Evolutionary conservation across 1,140 invertebrate genomes (phyloP).

Genomic region (Aphelinus certus): DNA sequence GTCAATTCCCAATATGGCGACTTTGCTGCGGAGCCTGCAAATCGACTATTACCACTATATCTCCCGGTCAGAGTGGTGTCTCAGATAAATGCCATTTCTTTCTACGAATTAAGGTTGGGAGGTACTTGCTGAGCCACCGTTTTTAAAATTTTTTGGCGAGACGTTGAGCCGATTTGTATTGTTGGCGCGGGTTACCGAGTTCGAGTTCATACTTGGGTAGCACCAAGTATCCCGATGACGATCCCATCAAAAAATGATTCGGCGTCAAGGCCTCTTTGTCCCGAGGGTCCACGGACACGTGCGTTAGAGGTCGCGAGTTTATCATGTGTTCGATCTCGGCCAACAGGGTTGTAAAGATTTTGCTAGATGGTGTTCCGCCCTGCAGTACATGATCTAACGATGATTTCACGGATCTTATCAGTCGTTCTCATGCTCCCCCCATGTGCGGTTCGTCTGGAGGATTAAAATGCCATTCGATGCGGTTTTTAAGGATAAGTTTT

Average conservation of each 20-base stretch:
- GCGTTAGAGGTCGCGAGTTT: too few species aligned
- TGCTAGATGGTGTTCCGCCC: background rate
- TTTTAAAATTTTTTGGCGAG: constrained; percentile 47
- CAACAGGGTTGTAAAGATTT: constrained; percentile 12
- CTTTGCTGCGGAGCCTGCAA: background rate
- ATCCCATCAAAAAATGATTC: constrained; percentile 48
- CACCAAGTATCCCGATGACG: constrained; percentile 9
- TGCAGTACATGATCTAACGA: background rate
- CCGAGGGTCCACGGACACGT: too few species aligned
- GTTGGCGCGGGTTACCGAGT: constrained; percentile 8
- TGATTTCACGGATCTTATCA: constrained; percentile 26
- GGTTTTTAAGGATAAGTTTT: too few species aligned
- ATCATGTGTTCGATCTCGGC: constrained; percentile 4
- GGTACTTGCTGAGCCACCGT: constrained; percentile 46
- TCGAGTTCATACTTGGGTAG: background rate
- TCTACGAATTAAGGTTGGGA: constrained; percentile 44
- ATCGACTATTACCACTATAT: background rate
- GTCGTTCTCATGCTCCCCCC: background rate
- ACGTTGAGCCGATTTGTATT: constrained; percentile 35
- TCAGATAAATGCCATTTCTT: constrained; percentile 44
- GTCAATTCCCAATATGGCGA: too few species aligned
- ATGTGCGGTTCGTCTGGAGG: constrained; percentile 5
- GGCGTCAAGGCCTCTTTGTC: constrained; percentile 49
- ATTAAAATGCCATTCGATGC: constrained; percentile 27
- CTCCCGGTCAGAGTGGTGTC: background rate